Evolutionary conservation across 2,888 invertebrate genomes (phyloP).

Genomic region (Scaeva pyrastri): DNA sequence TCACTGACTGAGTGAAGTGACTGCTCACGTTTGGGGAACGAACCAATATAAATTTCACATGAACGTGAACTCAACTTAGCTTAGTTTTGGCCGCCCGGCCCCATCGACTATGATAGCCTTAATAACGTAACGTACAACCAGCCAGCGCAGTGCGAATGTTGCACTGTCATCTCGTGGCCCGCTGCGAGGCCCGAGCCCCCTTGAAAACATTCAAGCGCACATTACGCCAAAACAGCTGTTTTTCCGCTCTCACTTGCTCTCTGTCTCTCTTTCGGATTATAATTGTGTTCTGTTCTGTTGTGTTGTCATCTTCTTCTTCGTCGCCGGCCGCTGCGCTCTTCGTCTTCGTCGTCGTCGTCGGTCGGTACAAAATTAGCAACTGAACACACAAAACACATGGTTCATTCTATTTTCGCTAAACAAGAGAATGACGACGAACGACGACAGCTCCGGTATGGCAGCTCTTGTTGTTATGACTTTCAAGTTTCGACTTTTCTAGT

Average conservation of each 20-base stretch:
- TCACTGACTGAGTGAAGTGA: constrained; percentile 64
- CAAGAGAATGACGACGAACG: constrained; percentile 38
- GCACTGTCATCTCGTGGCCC: constrained; percentile 44
- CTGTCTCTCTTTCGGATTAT: constrained; percentile 25
- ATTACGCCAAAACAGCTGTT: constrained; percentile 62
- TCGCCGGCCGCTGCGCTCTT: too few species aligned
- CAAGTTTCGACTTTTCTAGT: background rate
- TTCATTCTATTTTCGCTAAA: constrained; percentile 70
- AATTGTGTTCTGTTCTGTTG: background rate
- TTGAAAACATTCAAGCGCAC: constrained; percentile 28
- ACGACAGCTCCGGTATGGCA: background rate
- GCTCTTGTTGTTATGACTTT: constrained; percentile 57
- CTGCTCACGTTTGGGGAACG: background rate
- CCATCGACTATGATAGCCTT: constrained; percentile 22
- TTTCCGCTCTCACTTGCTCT: constrained; percentile 5
- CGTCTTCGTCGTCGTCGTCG: background rate
- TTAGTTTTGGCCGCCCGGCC: constrained; percentile 2
- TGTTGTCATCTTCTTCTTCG: background rate
- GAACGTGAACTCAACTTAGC: constrained; percentile 56
- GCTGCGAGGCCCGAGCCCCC: constrained; percentile 16
- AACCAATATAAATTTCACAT: constrained; percentile 48
- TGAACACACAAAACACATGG: constrained; percentile 68
- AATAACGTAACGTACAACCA: constrained; percentile 1
- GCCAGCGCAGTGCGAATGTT: constrained; percentile 37
- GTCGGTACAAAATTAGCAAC: constrained; percentile 56